Percentiles rank a stretch among this genome's conserved stretches.
Evolutionary conservation across 2,113 vertebrate genomes (phyloP).

Genomic region (Vombatus ursinus): DNA sequence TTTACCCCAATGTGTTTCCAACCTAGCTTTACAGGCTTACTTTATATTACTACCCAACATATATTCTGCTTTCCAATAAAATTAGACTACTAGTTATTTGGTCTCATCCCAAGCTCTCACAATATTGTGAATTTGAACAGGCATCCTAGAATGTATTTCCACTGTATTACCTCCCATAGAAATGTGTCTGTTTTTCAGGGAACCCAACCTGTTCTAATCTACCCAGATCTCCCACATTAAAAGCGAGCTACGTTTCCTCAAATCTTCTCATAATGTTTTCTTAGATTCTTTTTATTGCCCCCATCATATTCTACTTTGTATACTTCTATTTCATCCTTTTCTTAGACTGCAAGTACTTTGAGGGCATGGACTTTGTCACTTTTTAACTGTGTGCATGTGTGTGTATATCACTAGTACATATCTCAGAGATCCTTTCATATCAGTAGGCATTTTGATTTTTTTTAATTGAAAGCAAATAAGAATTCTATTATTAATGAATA

Average conservation of each 20-base stretch:
- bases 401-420: not conserved
- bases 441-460: not conserved
- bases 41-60: not conserved
- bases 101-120: not conserved
- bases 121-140: not conserved
- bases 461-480: not conserved
- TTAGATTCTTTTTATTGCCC: not conserved
- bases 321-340: not conserved
- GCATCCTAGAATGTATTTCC: not conserved
- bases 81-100: not conserved
- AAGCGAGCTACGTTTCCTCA: not conserved
- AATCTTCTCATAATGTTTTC: not conserved
- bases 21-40: not conserved
- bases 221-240: not conserved
- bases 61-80: not conserved
- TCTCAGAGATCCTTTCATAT: not conserved
- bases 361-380: not conserved
- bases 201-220: not conserved
- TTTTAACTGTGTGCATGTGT: not conserved
- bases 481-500: not conserved
- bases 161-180: not conserved
- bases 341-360: not conserved
- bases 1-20: not conserved
- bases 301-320: not conserved
- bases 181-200: not conserved